Evolutionary conservation across 2,113 vertebrate species (phyloP), one percentile per base, ranked within the genome.

Genomic region (Aldabrachelys gigantea): DNA sequence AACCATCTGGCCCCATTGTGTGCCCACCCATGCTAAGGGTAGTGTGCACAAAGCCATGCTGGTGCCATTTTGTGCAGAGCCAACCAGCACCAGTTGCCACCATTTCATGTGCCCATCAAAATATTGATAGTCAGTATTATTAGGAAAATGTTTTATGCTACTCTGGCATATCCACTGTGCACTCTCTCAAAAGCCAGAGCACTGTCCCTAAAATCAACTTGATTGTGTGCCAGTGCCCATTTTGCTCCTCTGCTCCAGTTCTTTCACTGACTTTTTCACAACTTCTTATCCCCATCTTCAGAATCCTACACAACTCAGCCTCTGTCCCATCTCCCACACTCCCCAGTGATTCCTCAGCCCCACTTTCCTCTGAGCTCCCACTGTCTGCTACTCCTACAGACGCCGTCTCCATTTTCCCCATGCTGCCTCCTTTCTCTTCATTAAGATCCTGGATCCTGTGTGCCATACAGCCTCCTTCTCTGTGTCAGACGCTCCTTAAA

Each of bases 1-100:
- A 79, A 27, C 0, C 54, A 0, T 0, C 1, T 25, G 91, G 31
- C 25, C 0, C 14, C 3, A 4, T 0, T 1, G 3, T 2, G 59
- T 41, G 22, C 82, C 92, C 1, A 0, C 49, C 24, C n/a, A 72
- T 38, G 69, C n/a, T 38, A 22, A 41, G n/a, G 0, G 19, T 41
- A 72, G 1, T 0, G 0, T 13, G 83, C 75, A 82, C n/a, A 80
- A 31, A 84, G 52, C 85, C 44, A 38, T 31, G 54, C 76, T 1
- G 44, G 1, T 14, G 80, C 49, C 1, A 0, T 6, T 35, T 38
- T 35, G 27, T 1, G 41, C 85, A 35, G 82, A 16, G 52, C 84
- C 52, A 19, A 1, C 80, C 5, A 3, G 50, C 44, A 12, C 14
- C 80, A 19, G 27, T 84, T 52, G 0, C 80, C 50, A 44, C 76